Conservation (phyloP, 2,113 vertebrate species). For the Penelope pileata region DNA sequence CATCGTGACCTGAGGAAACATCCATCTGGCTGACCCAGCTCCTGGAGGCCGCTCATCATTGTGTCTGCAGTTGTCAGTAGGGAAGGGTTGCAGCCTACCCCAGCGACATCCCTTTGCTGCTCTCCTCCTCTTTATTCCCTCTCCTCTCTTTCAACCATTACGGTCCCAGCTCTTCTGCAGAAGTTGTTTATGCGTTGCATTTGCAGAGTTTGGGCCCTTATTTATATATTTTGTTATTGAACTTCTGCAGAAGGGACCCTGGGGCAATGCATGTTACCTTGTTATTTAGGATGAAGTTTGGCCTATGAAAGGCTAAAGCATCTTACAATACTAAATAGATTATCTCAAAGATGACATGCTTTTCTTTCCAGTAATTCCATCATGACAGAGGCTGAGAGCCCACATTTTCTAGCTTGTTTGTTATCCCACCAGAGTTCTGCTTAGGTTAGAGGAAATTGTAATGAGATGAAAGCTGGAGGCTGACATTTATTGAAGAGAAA, state of each 20-base stretch:
- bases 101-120: not conserved
- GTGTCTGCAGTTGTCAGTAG: not conserved
- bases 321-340: not conserved
- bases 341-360: not conserved
- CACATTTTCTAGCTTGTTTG: not conserved
- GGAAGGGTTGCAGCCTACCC: not conserved
- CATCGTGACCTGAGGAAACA: not conserved
- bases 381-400: not conserved
- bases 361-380: too few species aligned
- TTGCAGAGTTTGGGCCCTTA: not conserved
- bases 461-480: not conserved
- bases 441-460: slow-evolving; percentile 56
- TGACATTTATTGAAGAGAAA: not conserved
- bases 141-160: not conserved
- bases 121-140: not conserved
- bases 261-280: rapidly evolving
- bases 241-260: not conserved
- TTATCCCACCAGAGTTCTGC: not conserved
- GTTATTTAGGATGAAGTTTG: not conserved
- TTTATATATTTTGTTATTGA: not conserved
- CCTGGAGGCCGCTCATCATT: not conserved
- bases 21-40: not conserved
- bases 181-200: not conserved
- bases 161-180: not conserved
- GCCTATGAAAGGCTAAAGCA: not conserved